Evolutionary conservation across 2,888 invertebrate genomes (phyloP), one percentile per base, ranked within the genome.

Genomic region (Acleris holmiana): DNA sequence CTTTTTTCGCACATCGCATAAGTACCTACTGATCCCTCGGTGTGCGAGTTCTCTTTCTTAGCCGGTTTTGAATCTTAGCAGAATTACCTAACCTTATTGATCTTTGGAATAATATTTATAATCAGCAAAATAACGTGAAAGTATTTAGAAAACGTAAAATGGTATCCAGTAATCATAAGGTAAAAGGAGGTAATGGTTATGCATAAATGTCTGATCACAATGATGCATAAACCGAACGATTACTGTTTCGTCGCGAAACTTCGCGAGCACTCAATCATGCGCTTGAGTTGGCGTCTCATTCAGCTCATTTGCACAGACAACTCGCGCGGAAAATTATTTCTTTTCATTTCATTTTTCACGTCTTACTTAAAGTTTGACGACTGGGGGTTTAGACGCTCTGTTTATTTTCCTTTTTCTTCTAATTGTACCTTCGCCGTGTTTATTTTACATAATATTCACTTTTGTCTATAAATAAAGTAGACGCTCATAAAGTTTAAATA

Each of bases 281-380:
- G 93, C 91, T 74, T 89, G 89, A 90, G 85, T 80, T 82, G 79
- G 71, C 82, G 69, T 70, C 75, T 83, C 89, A 91, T 93, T 91
- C 93, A 92, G 89, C 91, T 93, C 93, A 93, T 93, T 93, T 93
- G 93, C 93, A 89, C 92, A 92, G 85, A 70, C 85, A 83, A 89
- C 78, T 91, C 91, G 83, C 82, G 92, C 89, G 91, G 88, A 92
- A 93, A 93, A 93, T 93, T 90, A 93, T 93, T 93, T 93, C 91
- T 93, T 91, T 92, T 91, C 90, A 89, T 89, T 89, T 86, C 88
- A 90, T 91, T 91, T 91, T 91, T 90, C 88, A 86, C 87, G 86
- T 89, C 91, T 92, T 91, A 86, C 82, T 91, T 89, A 89, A 91
- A 91, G 84, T 90, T 91, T 73, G 75, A 77, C 74, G 77, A 76